Conservation (phyloP, 2,113 vertebrate genomes). For the Chrysochloris asiatica region DNA sequence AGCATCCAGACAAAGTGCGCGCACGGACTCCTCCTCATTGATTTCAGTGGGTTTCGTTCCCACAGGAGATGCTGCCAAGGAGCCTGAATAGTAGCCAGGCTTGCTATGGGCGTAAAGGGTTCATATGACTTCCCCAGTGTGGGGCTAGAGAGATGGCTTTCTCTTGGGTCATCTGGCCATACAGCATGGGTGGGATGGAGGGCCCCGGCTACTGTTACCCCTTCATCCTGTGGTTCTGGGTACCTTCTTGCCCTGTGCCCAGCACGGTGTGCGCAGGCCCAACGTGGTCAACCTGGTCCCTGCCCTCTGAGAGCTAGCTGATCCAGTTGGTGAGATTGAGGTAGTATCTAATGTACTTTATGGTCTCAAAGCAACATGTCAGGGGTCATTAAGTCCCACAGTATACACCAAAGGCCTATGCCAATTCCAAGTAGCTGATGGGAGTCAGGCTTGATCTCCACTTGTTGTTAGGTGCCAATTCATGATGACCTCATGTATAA, state of each 20-base stretch:
- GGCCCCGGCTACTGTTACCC: background rate
- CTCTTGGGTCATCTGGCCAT: background rate
- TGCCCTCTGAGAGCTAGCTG: background rate
- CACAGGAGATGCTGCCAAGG: background rate
- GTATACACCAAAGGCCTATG: no score
- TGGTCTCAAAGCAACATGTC: background rate
- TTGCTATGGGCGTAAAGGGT: background rate
- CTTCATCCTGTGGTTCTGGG: background rate
- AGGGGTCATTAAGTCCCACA: background rate
- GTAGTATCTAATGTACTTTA: background rate
- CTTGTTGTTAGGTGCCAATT: no score
- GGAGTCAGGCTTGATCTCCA: no score
- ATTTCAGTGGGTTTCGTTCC: conserved; percentile 51
- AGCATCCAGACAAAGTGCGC: no score
- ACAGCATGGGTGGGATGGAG: rapidly evolving
- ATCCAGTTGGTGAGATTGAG: background rate
- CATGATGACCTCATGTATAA: no score
- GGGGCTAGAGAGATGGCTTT: background rate
- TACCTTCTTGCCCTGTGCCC: background rate
- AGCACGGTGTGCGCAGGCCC: background rate
- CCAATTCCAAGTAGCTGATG: no score
- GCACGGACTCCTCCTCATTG: no score
- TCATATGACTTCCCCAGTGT: background rate
- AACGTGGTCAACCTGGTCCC: background rate
- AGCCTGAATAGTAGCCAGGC: conserved; percentile 37